Base-by-base conservation (phyloP, 2,797 vertebrate species). In the Fundulus diaphanus region DNA sequence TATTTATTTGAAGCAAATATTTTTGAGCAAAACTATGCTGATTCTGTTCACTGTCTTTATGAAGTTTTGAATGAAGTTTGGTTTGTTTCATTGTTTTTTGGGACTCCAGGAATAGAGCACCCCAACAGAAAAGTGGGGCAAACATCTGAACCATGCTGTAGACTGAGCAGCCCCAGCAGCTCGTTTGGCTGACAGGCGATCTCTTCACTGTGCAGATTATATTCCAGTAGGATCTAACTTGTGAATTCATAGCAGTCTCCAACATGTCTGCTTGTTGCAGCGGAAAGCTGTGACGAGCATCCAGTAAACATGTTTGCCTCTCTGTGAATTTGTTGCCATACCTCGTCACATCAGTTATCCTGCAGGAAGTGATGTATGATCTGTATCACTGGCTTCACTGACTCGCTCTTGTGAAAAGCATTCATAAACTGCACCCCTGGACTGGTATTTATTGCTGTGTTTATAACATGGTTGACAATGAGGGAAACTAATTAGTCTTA, bases 401-500 rank as follows among this genome's bases (percentile, higher is more conserved):
- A 88, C 82, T 78, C 44, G 70, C 52, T 57, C n/a, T n/a, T n/a
- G n/a, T n/a, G n/a, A n/a, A n/a, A n/a, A n/a, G n/a, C n/a, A n/a
- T n/a, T n/a, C n/a, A n/a, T n/a, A n/a, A n/a, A n/a, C n/a, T n/a
- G n/a, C 51, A 86, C 56, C 33, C 56, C 54, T 56, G 54, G n/a
- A 33, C 56, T 61, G 31, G 33, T 61, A 22, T 61, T 20, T 33
- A 61, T 37, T 63, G 13, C 44, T 57, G 44, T 74, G 35, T 83
- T 72, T 77, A 75, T 65, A 68, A 51, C 59, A 74, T 73, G 68
- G 68, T 70, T 75, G 33, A 51, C 70, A 77, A 75, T 73, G 79
- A 48, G 1, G 49, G 35, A 35, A 61, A 22, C 2, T 73, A 54
- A 59, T 49, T 72, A 59, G 3, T n/a, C 52, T 68, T 76, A 67